phyloP scores from a whole-genome alignment of 1,140 invertebrate genomes.

The Lepidurus packardi region DNA sequence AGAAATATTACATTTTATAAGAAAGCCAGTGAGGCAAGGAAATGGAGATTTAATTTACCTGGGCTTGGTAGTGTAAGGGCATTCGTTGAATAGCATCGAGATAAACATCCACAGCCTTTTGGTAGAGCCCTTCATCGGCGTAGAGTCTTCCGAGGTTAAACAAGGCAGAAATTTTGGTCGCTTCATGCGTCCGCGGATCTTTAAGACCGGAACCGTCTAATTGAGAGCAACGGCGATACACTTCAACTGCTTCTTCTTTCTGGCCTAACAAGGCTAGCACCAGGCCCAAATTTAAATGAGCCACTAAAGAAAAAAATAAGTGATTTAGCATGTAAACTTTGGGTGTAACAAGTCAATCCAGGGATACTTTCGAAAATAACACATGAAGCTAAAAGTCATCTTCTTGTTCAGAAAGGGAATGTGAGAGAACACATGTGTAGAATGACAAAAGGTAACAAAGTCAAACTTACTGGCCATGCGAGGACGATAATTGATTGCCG shows the following conservation, averaged over 20 bases:
- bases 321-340: background rate
- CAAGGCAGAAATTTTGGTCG: slow-evolving; percentile 80
- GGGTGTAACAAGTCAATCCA: background rate
- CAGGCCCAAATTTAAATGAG: slow-evolving; percentile 88
- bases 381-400: too few species aligned
- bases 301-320: slow-evolving; percentile 63
- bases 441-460: background rate
- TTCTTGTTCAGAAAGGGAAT: too few species aligned
- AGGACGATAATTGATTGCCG: slow-evolving; percentile 87
- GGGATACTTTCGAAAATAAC: background rate
- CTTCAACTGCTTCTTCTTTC: slow-evolving; percentile 72
- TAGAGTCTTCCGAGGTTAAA: slow-evolving; percentile 85
- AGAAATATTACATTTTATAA: too few species aligned
- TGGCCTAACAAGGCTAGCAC: slow-evolving; percentile 74
- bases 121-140: slow-evolving; percentile 74
- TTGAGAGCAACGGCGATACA: slow-evolving; percentile 71
- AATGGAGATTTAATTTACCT: slow-evolving; percentile 49
- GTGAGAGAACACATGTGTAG: background rate
- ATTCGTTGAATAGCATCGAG: slow-evolving; percentile 74
- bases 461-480: slow-evolving; percentile 82
- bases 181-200: slow-evolving; percentile 81
- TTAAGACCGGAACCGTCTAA: slow-evolving; percentile 80
- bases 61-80: slow-evolving; percentile 72
- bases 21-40: background rate
- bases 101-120: slow-evolving; percentile 81